Base-by-base conservation (phyloP, 2,113 vertebrate genomes). In the Ibidorhyncha struthersii region DNA sequence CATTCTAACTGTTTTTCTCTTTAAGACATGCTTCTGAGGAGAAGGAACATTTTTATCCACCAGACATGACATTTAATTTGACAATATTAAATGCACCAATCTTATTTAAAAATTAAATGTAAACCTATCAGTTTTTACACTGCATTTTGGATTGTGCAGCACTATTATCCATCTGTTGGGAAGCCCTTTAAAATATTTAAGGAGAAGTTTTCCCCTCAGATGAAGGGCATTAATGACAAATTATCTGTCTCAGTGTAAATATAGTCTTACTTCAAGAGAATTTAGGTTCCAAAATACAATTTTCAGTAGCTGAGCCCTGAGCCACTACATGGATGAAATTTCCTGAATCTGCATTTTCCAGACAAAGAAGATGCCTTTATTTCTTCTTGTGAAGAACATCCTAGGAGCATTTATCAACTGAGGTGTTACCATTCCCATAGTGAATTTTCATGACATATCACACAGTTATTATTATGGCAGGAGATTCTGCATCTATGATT, bases 161-260 rank as follows among this genome's bases (percentile, higher is more conserved):
- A 69, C 29, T 50, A 53, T 86, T 80, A 94, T 49, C 86, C 89
- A 93, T 96, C 79, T 96, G 93, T 40, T 90, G 27, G 78, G 30
- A 69, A 95, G 41, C 58, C 84, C 38, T 93, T 91, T 73, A 84
- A 92, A 91, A 84, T 87, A 86, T 74, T 94, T 91, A 83, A 89
- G 62, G 45, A 74, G 36, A 94, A 91, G 4, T 82, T 79, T 91
- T 96, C 61, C n/a, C 30, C 63, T 91, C 47, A 91, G 72, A 84
- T 53, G 50, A 86, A 93, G 79, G 43, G 21, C 29, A 86, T 27
- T 89, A 85, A 84, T 70, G 67, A 71, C 56, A 82, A 89, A 95
- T 43, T 88, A 41, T 38, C 25, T 67, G 43, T 63, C 34, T 79
- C 70, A 52, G 12, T 59, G 29, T 71, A 19, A 84, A 30, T 70